Evolutionary conservation across 2,888 invertebrate genomes (phyloP), one percentile per base, ranked within the genome.

Genomic region (Noctua pronuba): DNA sequence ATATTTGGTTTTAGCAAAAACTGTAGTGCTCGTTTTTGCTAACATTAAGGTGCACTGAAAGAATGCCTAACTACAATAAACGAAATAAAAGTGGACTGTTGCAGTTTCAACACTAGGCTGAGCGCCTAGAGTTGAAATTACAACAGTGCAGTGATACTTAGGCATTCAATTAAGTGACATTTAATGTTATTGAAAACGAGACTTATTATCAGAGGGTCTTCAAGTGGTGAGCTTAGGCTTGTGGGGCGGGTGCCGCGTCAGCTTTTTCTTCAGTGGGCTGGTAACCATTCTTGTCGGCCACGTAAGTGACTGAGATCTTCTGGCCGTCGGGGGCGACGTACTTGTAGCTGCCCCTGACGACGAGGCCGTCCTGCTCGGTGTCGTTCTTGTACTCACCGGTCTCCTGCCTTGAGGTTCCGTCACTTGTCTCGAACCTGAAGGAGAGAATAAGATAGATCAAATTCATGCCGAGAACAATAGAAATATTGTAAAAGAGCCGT

Each of bases 251-350:
- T 60, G 85, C 78, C n/a, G 83, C 78, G 52, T 86, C 88, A 35
- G 88, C 91, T 21, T 91, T 93, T 46, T 94, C 93, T 82, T 96
- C 96, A 2, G 92, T 92, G 52, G 97, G 97, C 82, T 97, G 97
- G 95, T 97, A 97, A 65, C 97, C 97, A 84, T 97, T 97, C 92
- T 97, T 97, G 90, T 97, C 97, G 58, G 97, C 97, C 18, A 97
- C 87, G 93, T 97, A 97, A 71, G 96, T 96, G 78, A 97, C 97
- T 2, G 97, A 97, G 87, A 98, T 97, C 21, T 97, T 96, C 86
- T 97, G 97, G 31, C 98, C 98, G 89, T 98, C 98, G 52, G 97
- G 97, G 5, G 97, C 98, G 1, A 97, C 93, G 95, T 97, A 98
- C 69, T 97, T 97, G 93, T 97, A 97, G 84, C 97, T 97, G 79